phyloP scores from a whole-genome alignment of 2,888 invertebrate genomes.

The Unio pictorum region DNA sequence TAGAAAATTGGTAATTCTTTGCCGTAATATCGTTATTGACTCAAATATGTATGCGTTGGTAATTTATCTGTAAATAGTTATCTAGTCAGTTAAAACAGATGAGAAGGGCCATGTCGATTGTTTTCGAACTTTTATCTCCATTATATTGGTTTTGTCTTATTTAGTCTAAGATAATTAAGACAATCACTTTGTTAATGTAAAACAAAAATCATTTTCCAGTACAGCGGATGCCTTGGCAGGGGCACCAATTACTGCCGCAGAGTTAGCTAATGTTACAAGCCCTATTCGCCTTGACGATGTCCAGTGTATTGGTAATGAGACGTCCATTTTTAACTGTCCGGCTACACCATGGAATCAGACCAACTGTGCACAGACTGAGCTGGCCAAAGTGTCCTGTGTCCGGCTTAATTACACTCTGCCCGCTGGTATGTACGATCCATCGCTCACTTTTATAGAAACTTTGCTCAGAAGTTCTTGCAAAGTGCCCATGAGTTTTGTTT shows the following conservation, averaged over 20 bases:
- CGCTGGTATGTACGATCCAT: not conserved
- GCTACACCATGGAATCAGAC: conserved; percentile 30
- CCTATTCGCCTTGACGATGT: conserved; percentile 47
- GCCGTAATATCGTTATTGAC: too few relatives aligned
- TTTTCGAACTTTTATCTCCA: too few relatives aligned
- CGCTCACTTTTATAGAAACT: not conserved
- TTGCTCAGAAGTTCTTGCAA: not conserved
- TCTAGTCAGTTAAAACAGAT: too few relatives aligned
- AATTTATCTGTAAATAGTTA: too few relatives aligned
- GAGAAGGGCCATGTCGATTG: too few relatives aligned
- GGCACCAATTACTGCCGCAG: conserved; percentile 20
- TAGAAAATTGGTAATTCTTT: too few relatives aligned
- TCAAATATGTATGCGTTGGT: too few relatives aligned
- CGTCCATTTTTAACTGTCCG: conserved; percentile 46
- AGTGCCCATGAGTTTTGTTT: too few relatives aligned
- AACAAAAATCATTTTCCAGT: conserved; percentile 19
- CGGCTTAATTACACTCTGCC: conserved; percentile 21
- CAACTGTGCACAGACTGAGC: conserved; percentile 51
- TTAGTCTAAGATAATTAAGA: too few relatives aligned
- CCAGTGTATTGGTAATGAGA: conserved; percentile 56
- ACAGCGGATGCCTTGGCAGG: conserved; percentile 35
- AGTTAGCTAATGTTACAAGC: conserved; percentile 23
- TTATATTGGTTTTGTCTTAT: too few relatives aligned
- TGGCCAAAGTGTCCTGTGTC: conserved; percentile 57
- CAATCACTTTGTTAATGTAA: too few relatives aligned